Base-by-base conservation (phyloP, 2,888 invertebrate species). In the Drosophila trichaetosa region DNA sequence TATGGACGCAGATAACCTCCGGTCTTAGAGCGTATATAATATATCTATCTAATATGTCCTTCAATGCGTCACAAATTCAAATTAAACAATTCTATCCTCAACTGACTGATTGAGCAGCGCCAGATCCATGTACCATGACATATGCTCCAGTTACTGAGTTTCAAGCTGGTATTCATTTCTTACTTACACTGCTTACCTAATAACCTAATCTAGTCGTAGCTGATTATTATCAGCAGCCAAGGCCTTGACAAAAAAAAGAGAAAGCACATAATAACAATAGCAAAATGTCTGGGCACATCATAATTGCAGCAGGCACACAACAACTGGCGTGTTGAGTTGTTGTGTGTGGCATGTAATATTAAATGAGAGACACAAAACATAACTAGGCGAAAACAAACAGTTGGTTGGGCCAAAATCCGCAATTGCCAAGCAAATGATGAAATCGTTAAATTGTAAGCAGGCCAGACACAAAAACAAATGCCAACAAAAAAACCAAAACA, bases 401-500 rank as follows among this genome's bases (percentile, higher is more conserved):
- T 61, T 75, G 67, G 61, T 68, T 62, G 42, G 53, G 27, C 71
- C 69, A 82, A 76, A 6, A 36, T 21, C 24, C 46, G 21, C 51
- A 51, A 51, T 65, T 73, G 38, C 38, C 21, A 38, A 33, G 36
- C 56, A 57, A 73, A 83, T 85, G 86, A 85, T 64, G 88, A 87
- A 83, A 87, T 73, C 68, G 69, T 70, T 66, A 63, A 75, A 64
- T 65, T 29, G 57, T 29, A 60, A 34, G 52, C 42, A 70, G 72
- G 36, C 48, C 27, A 53, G 24, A 64, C 42, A 70, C 18, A n/a
- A 27, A 51, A 18, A 49, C 27, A 68, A 64, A 68, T 24, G 8
- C 16, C 21, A 42, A 42, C 2, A n/a, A 21, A 11, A 58, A 49
- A n/a, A 59, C 16, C 29, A 21, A 64, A 34, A 7, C 42, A 52